Conservation (phyloP, 2,888 invertebrate genomes). For the Orthosia gracilis region DNA sequence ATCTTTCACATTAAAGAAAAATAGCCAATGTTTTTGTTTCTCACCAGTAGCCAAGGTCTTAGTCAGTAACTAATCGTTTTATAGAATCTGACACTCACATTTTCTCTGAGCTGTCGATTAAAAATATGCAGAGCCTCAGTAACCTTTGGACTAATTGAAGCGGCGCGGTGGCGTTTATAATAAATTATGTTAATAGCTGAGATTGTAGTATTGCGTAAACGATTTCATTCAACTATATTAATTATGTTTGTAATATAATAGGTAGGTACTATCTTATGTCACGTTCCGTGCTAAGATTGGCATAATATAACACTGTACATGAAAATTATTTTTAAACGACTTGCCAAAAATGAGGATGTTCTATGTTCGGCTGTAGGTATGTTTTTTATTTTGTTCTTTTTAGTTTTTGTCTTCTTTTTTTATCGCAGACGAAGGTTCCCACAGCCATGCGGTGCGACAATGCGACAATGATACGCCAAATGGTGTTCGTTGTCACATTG, state of each 20-base stretch:
- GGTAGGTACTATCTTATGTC: not conserved
- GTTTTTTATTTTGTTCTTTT: no score
- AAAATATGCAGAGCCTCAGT: slow-evolving; percentile 3
- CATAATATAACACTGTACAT: not conserved
- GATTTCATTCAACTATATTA: slow-evolving; percentile 7
- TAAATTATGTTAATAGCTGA: slow-evolving; percentile 6
- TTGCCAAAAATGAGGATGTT: no score
- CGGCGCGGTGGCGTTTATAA: slow-evolving; percentile 1
- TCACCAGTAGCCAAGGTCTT: not conserved
- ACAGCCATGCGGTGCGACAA: not conserved
- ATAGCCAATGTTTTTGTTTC: slow-evolving; percentile 1
- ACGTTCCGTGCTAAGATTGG: not conserved
- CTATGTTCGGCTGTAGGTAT: no score
- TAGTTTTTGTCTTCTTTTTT: not conserved
- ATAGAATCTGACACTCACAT: slow-evolving; percentile 1
- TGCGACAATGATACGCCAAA: not conserved
- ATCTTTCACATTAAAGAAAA: not conserved
- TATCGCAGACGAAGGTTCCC: not conserved
- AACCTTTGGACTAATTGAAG: slow-evolving; percentile 31
- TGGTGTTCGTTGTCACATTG: no score
- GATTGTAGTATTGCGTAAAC: slow-evolving; percentile 6
- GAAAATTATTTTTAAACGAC: not conserved
- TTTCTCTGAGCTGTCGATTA: not conserved
- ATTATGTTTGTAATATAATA: not conserved
- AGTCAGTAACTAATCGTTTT: slow-evolving; percentile 12